Base-by-base conservation (phyloP, 2,888 invertebrate species). In the Pardosa pseudoannulata region DNA sequence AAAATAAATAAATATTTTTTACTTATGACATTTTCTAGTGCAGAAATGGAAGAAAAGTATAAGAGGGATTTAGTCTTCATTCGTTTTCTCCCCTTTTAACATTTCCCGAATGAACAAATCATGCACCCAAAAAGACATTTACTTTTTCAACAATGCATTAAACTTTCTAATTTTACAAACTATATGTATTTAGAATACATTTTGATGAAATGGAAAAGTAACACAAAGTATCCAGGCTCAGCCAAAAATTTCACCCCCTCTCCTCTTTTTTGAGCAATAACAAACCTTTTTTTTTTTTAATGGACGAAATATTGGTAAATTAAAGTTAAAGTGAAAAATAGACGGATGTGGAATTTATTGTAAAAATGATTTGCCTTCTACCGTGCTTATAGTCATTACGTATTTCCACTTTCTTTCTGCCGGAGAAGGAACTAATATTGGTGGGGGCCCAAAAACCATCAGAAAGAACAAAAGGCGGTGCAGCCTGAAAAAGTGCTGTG, bases 321-420 rank as follows among this genome's bases (percentile, higher is more conserved):
- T 19, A 56, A 56, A 56, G 56, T 56, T 56, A 6, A 65, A 65
- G 29, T 31, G 31, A 65, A 74, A 74, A 74, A 62, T 74, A 39
- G 74, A 19, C n/a, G 50, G 36, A n/a, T 56, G 27, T 29, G 31
- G 19, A 74, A 74, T 64, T 74, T 74, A 36, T 23, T 36, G 74
- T 64, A 64, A 74, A 74, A 74, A 62, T 74, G 27, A 64, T 64
- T 39, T 64, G 36, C 64, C 62, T 56, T 74, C 76, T 23, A 56
- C 65, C 76, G 76, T 67, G 76, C 67, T n/a, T 76, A 29, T 67
- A 46, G 41, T 46, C 67, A 67, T 67, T 67, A 67, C 29, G 76
- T 29, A 74, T 23, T 64, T 36, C 23, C 39, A 23, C 36, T 68
- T 68, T 39, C 27, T n/a, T n/a, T 31, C 67, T 11, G 11, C 32